Base-by-base conservation (phyloP, 2,797 vertebrate genomes). In the Melopsittacus undulatus region DNA sequence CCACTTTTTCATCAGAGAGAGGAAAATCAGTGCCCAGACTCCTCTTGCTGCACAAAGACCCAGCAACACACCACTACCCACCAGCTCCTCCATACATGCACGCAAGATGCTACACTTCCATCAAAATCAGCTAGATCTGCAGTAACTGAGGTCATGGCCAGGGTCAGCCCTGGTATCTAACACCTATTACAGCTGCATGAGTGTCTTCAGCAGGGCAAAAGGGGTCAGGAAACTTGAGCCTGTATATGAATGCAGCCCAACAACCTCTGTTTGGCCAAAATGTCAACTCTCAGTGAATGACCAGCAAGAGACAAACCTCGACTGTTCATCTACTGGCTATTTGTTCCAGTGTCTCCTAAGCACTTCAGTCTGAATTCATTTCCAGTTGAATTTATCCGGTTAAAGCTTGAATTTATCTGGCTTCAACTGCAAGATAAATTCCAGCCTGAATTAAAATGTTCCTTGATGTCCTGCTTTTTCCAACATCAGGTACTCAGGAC, bases 131-230 rank as follows among this genome's bases (percentile, higher is more conserved):
- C 52, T n/a, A 34, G 42, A 70, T 10, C 67, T 14, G 27, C 0
- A 0, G 26, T 3, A 59, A 49, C 10, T 0, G 0, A 70, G 43
- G 34, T 26, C 45, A 42, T 19, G 2, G 1, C 21, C 43, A 17
- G 27, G 32, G 24, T 5, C 63, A 76, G 48, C 30, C 46, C n/a
- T 1, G 3, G 12, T 11, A 76, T 52, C 69, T 36, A 69, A 70
- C 21, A 34, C 21, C 77, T 34, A 18, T 13, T 57, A 45, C 56
- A 74, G 76, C 49, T 26, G 27, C 38, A 29, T 18, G 57, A 13
- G 43, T 52, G 48, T 21, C 69, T 42, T 66, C 61, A 51, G 4
- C n/a, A 40, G 46, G 27, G 36, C 6, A 68, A 67, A 90, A 40
- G 2, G 22, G 27, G 34, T 48, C 48, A 81, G 34, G 45, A 84